Evolutionary conservation across 2,888 invertebrate genomes (phyloP).

Genomic region (Xestia c-nigrum): DNA sequence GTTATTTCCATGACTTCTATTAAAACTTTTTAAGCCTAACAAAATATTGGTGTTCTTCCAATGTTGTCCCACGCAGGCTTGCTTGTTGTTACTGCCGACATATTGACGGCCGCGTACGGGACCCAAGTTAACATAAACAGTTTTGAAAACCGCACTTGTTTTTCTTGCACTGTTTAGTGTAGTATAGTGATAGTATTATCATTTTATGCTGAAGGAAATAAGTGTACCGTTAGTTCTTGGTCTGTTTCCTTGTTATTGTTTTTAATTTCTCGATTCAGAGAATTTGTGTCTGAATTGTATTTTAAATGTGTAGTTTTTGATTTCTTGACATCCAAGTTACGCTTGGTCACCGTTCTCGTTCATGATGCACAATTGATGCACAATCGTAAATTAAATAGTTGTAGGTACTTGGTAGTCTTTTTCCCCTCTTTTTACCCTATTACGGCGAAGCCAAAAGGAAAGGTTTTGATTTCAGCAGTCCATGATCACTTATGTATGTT

Average conservation of each 20-base stretch:
- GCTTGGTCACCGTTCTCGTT: not conserved
- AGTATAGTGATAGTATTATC: slow-evolving; percentile 37
- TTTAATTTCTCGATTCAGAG: slow-evolving; percentile 3
- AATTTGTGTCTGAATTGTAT: slow-evolving; percentile 3
- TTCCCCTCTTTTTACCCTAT: too few species aligned
- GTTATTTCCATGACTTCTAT: slow-evolving; percentile 68
- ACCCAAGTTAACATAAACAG: slow-evolving; percentile 54
- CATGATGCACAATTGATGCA: not conserved
- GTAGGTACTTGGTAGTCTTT: not conserved
- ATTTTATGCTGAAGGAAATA: slow-evolving; percentile 41
- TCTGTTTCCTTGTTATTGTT: slow-evolving; percentile 13
- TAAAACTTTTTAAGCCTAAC: slow-evolving; percentile 74
- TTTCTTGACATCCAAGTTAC: slow-evolving; percentile 4
- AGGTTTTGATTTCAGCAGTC: too few species aligned
- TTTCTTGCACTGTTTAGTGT: slow-evolving; percentile 46
- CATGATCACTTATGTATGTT: too few species aligned
- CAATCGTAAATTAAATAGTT: not conserved
- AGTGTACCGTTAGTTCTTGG: slow-evolving; percentile 13
- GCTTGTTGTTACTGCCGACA: slow-evolving; percentile 55
- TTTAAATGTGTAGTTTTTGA: not conserved
- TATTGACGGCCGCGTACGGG: slow-evolving; percentile 38
- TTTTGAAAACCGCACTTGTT: slow-evolving; percentile 56
- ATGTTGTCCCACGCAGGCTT: slow-evolving; percentile 52
- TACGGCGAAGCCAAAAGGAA: too few species aligned
- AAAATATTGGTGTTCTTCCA: slow-evolving; percentile 62